Percentiles rank a stretch among this genome's conserved stretches.
Evolutionary conservation across 2,888 invertebrate species (phyloP).

Genomic region (Stictocephala bisonia): DNA sequence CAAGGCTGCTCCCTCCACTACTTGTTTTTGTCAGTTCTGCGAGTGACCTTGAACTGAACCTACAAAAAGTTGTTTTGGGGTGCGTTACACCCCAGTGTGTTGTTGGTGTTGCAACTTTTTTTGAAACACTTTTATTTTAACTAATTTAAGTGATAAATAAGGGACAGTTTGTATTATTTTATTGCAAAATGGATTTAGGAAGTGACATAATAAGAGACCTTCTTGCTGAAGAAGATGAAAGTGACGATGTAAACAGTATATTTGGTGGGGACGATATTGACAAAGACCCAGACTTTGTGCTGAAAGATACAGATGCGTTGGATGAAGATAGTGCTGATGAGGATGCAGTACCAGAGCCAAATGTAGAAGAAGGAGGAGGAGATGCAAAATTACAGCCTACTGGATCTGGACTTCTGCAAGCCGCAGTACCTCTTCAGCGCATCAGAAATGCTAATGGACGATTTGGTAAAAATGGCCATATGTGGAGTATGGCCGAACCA

Average conservation of each 20-base stretch:
- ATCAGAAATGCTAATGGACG: conserved; percentile 8
- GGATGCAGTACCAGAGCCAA: conserved; percentile 16
- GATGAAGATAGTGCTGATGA: conserved; percentile 18
- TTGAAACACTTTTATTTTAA: not conserved
- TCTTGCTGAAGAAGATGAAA: conserved; percentile 23
- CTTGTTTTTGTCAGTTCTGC: conserved; percentile 23
- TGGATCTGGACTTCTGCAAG: not conserved
- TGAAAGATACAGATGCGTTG: not conserved
- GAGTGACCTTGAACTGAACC: not conserved
- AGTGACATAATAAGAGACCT: conserved; percentile 15
- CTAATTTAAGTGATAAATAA: not conserved
- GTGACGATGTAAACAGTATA: not conserved
- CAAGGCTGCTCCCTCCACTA: conserved; percentile 2
- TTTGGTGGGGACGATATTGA: conserved; percentile 7
- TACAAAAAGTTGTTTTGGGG: conserved; percentile 9
- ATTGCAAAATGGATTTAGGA: too few relatives aligned
- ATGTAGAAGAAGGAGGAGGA: conserved; percentile 12
- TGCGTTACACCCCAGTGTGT: conserved; percentile 24
- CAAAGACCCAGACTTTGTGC: conserved; percentile 1
- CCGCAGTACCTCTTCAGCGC: not conserved
- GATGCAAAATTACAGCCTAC: not conserved
- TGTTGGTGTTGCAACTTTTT: conserved; percentile 1
- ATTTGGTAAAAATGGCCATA: conserved; percentile 26
- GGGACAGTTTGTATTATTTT: too few relatives aligned
- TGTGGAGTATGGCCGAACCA: conserved; percentile 20